Evolutionary conservation across 2,113 vertebrate species (phyloP).

Genomic region (Dicrurus megarhynchus): DNA sequence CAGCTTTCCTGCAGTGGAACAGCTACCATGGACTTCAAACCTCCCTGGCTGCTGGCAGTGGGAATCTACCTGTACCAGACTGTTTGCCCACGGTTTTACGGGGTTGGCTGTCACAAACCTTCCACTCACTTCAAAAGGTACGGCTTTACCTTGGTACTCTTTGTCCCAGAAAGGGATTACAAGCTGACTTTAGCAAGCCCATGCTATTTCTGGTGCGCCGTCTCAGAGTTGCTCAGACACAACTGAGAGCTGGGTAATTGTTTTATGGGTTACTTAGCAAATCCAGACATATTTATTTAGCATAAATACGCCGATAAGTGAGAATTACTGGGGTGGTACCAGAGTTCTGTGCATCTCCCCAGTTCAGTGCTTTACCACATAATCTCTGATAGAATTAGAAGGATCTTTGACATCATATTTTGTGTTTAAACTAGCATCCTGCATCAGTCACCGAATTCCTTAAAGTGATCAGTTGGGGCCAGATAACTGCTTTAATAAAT

Average conservation of each 20-base stretch:
- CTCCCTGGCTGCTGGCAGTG: not conserved
- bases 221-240: not conserved
- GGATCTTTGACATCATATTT: not conserved
- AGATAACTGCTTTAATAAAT: conserved; percentile 61
- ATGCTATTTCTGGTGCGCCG: not conserved
- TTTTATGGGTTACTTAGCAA: conserved; percentile 51
- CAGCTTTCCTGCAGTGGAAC: not conserved
- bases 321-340: not conserved
- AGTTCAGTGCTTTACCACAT: not conserved
- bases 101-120: not conserved
- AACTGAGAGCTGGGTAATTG: conserved; percentile 28
- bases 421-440: not conserved
- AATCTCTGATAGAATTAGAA: not conserved
- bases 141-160: not conserved
- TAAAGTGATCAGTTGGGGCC: conserved; percentile 17
- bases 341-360: not conserved
- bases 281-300: conserved; percentile 48
- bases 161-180: not conserved
- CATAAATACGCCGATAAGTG: not conserved
- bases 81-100: not conserved
- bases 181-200: not conserved
- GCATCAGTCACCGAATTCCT: not conserved
- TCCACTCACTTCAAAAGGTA: not conserved
- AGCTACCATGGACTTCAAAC: not conserved
- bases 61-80: not conserved